These are phyloP conservation scores for Siniperca scherzeri DNA, from an alignment of 2,797 vertebrate genomes.

Conservation along the genomic window DNA sequence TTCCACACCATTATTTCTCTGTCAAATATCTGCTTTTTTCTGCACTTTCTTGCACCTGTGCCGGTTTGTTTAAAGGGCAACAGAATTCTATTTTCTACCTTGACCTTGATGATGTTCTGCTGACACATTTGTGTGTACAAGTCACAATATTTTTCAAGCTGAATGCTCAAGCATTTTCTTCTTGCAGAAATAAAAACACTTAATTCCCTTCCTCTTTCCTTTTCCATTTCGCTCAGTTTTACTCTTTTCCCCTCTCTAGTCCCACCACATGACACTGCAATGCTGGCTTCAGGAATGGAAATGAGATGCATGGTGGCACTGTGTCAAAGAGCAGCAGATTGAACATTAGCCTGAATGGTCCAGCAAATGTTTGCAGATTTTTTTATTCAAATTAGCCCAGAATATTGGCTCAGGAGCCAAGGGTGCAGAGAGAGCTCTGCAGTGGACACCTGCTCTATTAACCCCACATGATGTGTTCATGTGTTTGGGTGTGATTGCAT, in stretches of 20 bases:
- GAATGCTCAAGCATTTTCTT: slow-evolving; percentile 45
- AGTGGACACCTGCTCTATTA: slow-evolving; percentile 86
- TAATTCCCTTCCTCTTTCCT: slow-evolving; percentile 25
- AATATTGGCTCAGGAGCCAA: slow-evolving; percentile 68
- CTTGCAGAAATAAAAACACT: slow-evolving; percentile 41
- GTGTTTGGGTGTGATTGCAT: slow-evolving; percentile 68
- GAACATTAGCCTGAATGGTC: slow-evolving; percentile 83
- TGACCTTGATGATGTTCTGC: slow-evolving; percentile 64
- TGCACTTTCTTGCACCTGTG: slow-evolving; percentile 34
- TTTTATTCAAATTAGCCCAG: slow-evolving; percentile 81
- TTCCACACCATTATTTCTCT: slow-evolving; percentile 43
- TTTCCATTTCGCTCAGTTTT: slow-evolving; percentile 22
- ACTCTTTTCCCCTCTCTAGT: slow-evolving; percentile 25
- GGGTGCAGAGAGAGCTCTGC: slow-evolving; percentile 64
- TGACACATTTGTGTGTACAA: slow-evolving; percentile 37
- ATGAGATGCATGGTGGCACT: slow-evolving; percentile 80
- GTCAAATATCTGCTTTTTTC: slow-evolving; percentile 34
- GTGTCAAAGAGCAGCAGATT: slow-evolving; percentile 86
- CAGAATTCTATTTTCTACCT: slow-evolving; percentile 46
- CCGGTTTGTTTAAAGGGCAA: slow-evolving; percentile 35
- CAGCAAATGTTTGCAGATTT: slow-evolving; percentile 83
- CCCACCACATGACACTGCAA: slow-evolving; percentile 62
- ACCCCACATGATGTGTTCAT: slow-evolving; percentile 73
- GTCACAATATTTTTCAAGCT: slow-evolving; percentile 48
- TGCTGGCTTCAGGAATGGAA: slow-evolving; percentile 75